Conservation (phyloP, 2,797 vertebrate genomes). For the Ctenopoma multispine region DNA sequence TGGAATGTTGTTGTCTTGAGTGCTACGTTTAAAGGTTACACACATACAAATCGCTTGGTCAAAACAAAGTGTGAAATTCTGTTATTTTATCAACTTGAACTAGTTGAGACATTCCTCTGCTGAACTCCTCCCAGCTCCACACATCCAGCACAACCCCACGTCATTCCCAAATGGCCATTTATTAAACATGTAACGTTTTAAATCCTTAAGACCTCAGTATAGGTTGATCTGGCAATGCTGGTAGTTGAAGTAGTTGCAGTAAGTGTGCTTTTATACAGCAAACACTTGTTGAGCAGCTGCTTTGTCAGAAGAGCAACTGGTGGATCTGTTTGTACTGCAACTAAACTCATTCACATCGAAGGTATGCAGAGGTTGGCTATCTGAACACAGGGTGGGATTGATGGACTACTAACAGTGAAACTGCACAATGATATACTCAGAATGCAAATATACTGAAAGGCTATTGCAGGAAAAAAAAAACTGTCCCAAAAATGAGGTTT, state of each 20-base stretch:
- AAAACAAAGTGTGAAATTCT: conserved; percentile 72
- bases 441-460: too few species aligned
- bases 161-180: conserved; percentile 14
- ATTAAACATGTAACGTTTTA: not conserved
- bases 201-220: not conserved
- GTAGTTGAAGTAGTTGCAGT: not conserved
- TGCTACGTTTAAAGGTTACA: conserved; percentile 63
- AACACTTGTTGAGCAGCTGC: conserved; percentile 14
- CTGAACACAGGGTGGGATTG: not conserved
- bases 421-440: too few species aligned
- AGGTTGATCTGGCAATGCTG: not conserved
- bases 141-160: conserved; percentile 15
- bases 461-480: not conserved
- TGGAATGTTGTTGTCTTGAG: conserved; percentile 65
- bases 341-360: not conserved
- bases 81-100: conserved; percentile 72
- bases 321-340: not conserved
- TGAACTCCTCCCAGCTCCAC: conserved; percentile 2
- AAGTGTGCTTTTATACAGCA: conserved; percentile 7
- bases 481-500: not conserved
- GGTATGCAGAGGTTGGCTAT: not conserved
- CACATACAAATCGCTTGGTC: conserved; percentile 49
- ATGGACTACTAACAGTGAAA: too few species aligned
- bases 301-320: conserved; percentile 15
- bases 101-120: conserved; percentile 55